Evolutionary conservation across 1,140 invertebrate species (phyloP).

Genomic region (Drosophila athabasca): DNA sequence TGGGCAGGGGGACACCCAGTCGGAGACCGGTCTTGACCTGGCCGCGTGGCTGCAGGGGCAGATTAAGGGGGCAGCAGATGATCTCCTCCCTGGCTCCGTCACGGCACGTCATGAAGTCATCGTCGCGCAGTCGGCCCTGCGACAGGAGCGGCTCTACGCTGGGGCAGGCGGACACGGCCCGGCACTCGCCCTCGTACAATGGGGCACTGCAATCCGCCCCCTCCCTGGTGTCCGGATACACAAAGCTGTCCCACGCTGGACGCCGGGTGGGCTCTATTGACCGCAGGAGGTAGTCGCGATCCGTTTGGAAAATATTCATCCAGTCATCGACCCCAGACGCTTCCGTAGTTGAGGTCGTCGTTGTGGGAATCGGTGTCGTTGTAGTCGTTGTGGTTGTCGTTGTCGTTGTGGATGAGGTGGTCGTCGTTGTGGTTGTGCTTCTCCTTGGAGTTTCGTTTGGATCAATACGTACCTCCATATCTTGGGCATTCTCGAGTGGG

Average conservation of each 20-base stretch:
- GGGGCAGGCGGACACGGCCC: slow-evolving; percentile 40
- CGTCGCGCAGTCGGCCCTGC: slow-evolving; percentile 52
- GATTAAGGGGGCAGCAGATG: slow-evolving; percentile 55
- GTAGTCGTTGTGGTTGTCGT: neutral
- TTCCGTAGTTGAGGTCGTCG: slow-evolving; percentile 10
- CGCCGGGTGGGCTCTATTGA: neutral
- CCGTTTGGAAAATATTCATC: slow-evolving; percentile 50
- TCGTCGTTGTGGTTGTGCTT: no score
- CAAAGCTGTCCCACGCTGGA: slow-evolving; percentile 2
- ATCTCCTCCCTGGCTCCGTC: slow-evolving; percentile 57
- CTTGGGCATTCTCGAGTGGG: slow-evolving; percentile 33
- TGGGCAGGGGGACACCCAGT: neutral
- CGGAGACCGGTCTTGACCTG: slow-evolving; percentile 14
- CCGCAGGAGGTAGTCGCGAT: slow-evolving; percentile 37
- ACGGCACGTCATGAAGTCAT: slow-evolving; percentile 52
- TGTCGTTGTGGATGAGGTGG: neutral
- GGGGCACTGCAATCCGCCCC: slow-evolving; percentile 46
- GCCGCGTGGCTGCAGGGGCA: slow-evolving; percentile 50
- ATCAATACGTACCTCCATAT: slow-evolving; percentile 3
- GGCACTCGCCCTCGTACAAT: slow-evolving; percentile 55
- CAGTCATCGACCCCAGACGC: slow-evolving; percentile 16
- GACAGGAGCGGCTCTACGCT: slow-evolving; percentile 39
- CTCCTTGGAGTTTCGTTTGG: no score
- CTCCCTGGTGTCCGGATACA: neutral
- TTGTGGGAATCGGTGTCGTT: slow-evolving; percentile 4